A percentile compares a stretch with the other conserved stretches of the same genome.
These are phyloP conservation scores for Lycaon pictus DNA, from an alignment of 2,113 vertebrate genomes.

Conservation along the genomic window DNA sequence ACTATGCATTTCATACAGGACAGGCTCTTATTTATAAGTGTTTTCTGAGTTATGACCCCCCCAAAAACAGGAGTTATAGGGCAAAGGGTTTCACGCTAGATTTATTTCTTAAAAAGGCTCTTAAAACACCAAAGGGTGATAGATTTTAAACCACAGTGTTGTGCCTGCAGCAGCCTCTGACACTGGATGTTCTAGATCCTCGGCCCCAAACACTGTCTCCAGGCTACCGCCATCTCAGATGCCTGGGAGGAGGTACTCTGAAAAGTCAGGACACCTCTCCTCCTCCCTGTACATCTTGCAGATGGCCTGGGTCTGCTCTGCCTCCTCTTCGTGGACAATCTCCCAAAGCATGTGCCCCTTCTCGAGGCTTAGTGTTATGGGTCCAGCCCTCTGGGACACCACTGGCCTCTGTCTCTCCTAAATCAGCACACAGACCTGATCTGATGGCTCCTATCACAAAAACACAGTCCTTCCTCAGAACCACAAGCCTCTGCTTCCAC, in stretches of 20 bases:
- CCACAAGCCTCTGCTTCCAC: neutral
- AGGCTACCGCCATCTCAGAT: neutral
- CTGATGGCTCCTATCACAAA: neutral
- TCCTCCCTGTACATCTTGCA: fast-evolving
- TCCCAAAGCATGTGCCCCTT: neutral
- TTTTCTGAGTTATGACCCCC: neutral
- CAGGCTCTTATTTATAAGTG: neutral
- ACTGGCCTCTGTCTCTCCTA: neutral
- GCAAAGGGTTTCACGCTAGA: neutral
- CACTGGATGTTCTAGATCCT: neutral
- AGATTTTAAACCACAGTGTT: neutral
- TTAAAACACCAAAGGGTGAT: neutral
- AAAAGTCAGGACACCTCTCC: neutral
- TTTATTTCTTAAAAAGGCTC: neutral
- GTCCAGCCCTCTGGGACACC: neutral
- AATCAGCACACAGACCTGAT: neutral
- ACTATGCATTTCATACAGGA: neutral
- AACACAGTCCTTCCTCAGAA: neutral
- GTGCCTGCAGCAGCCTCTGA: neutral
- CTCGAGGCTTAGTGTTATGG: neutral
- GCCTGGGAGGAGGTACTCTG: neutral
- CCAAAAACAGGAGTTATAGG: neutral
- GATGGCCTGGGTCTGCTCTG: neutral
- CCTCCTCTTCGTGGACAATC: neutral
- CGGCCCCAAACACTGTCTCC: neutral